Evolutionary conservation across 2,888 invertebrate genomes (phyloP).

Genomic region (Microplitis manilae): DNA sequence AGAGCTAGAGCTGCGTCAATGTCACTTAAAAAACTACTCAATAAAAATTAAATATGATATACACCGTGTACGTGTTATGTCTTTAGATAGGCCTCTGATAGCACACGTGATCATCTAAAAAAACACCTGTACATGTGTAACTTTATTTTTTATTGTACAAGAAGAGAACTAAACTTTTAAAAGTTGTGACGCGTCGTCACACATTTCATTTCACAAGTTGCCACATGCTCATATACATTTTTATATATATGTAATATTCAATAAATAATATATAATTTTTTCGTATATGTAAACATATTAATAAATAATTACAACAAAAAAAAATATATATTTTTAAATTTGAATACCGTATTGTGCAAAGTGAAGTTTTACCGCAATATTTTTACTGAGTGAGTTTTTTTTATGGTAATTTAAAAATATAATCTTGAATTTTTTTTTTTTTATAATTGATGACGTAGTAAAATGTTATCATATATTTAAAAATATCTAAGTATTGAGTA

Average conservation of each 20-base stretch:
- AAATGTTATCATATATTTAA: neutral
- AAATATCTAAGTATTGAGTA: neutral
- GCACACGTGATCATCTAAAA: slow-evolving; percentile 63
- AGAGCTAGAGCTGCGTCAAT: neutral
- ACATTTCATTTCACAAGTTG: slow-evolving; percentile 32
- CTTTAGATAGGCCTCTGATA: slow-evolving; percentile 36
- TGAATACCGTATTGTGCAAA: neutral
- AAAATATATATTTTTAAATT: too few species aligned
- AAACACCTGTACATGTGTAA: slow-evolving; percentile 69
- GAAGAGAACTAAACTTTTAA: slow-evolving; percentile 11
- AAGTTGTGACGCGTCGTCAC: slow-evolving; percentile 17
- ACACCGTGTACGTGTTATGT: slow-evolving; percentile 19
- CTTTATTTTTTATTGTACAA: slow-evolving; percentile 35
- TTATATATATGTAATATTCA: neutral
- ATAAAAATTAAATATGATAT: neutral
- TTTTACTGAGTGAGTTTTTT: neutral
- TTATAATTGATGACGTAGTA: neutral
- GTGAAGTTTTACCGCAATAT: neutral
- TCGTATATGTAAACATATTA: neutral
- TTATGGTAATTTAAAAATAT: neutral
- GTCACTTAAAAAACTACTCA: neutral
- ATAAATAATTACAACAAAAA: too few species aligned
- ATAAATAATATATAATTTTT: neutral
- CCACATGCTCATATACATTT: slow-evolving; percentile 29
- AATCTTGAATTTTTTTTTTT: neutral